Conservation (phyloP, 2,888 invertebrate species). For the Dysmachus trigonus region DNA sequence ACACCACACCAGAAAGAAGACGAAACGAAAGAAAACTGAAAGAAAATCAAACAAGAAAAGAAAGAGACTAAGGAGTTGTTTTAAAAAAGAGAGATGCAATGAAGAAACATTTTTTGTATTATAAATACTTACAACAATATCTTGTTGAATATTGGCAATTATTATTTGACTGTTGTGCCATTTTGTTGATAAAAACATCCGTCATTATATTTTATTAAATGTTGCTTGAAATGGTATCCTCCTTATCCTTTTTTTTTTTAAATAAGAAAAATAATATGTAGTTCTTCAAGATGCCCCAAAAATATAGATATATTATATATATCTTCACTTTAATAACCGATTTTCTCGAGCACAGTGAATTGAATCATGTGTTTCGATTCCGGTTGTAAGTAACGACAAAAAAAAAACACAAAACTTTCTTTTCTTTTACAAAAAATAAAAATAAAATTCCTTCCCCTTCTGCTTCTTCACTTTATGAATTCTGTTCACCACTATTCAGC, state of each 20-base stretch:
- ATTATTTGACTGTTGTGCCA: slow-evolving; percentile 54
- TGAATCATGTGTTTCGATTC: background rate
- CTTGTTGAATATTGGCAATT: slow-evolving; percentile 65
- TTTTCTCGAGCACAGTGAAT: background rate
- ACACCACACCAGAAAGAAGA: slow-evolving; percentile 36
- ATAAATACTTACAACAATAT: slow-evolving; percentile 64
- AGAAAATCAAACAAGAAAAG: slow-evolving; percentile 1
- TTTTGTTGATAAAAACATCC: slow-evolving; percentile 51
- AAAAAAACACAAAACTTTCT: background rate
- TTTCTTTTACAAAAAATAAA: background rate
- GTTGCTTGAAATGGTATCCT: background rate
- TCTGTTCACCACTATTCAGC: background rate
- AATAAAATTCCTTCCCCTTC: background rate
- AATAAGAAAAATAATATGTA: background rate
- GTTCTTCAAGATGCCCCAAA: background rate
- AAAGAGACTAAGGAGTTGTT: background rate
- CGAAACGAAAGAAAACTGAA: slow-evolving; percentile 19
- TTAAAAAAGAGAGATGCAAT: background rate
- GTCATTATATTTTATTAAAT: slow-evolving; percentile 32
- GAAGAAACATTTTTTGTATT: background rate
- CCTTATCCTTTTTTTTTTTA: slow-evolving; percentile 5
- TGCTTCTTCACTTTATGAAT: background rate
- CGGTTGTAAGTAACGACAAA: background rate
- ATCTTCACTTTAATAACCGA: background rate
- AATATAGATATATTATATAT: background rate